Evolutionary conservation across 2,113 vertebrate species (phyloP).

Genomic region (Prinia subflava): DNA sequence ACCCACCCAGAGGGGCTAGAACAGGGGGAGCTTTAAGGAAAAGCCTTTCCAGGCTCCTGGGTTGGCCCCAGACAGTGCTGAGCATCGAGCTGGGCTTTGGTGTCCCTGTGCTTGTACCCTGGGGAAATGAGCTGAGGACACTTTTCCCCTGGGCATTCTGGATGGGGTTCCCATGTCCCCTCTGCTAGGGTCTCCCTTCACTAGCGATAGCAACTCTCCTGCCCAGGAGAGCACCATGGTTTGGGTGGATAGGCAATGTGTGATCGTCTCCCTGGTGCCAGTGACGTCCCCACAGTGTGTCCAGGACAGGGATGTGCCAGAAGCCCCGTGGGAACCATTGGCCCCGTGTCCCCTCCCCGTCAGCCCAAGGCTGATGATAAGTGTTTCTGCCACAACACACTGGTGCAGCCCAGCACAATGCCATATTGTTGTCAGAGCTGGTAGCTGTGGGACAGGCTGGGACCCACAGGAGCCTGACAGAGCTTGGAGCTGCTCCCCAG

Average conservation of each 20-base stretch:
- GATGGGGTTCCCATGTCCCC: not conserved
- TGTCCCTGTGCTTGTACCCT: not conserved
- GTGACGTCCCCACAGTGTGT: not conserved
- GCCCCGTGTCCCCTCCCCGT: accelerated
- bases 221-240: accelerated
- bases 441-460: not conserved
- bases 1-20: not conserved
- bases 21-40: not conserved
- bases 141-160: not conserved
- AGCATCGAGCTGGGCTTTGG: not conserved
- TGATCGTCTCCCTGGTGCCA: not conserved
- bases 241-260: accelerated
- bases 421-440: accelerated
- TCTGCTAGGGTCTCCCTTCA: not conserved
- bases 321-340: not conserved
- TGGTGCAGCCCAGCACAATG: not conserved
- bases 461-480: not conserved
- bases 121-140: not conserved
- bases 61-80: not conserved
- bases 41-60: not conserved
- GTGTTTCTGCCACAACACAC: not conserved
- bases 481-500: not conserved
- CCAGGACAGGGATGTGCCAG: not conserved
- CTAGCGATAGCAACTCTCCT: accelerated
- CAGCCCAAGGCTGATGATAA: not conserved